Evolutionary conservation across 2,113 vertebrate genomes (phyloP).

Genomic region (Ciconia boyciana): DNA sequence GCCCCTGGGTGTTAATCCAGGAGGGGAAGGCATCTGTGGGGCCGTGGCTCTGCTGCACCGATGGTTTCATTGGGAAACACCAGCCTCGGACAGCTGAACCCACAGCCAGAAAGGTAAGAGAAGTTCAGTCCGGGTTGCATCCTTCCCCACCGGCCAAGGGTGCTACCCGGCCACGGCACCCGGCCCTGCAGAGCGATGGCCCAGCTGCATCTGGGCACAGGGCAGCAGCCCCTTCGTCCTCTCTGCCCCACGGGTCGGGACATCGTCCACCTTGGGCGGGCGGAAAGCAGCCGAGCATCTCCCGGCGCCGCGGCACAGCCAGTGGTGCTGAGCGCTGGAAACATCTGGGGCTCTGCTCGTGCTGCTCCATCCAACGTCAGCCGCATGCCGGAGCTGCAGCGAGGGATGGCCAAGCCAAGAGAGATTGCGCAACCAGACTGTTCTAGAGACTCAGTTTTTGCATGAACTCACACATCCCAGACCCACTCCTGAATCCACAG

Average conservation of each 20-base stretch:
- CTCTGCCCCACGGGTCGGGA: rapidly evolving
- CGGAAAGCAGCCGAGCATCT: neutral
- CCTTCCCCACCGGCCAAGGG: neutral
- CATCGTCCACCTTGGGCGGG: rapidly evolving
- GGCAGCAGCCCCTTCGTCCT: neutral
- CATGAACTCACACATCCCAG: neutral
- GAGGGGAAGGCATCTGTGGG: neutral
- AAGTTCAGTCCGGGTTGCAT: neutral
- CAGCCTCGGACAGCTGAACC: neutral
- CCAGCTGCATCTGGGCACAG: neutral
- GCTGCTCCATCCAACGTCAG: neutral
- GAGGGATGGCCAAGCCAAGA: neutral
- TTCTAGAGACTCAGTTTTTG: neutral
- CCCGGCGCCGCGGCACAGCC: rapidly evolving
- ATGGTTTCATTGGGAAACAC: neutral
- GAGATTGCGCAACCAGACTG: neutral
- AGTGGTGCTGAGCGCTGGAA: neutral
- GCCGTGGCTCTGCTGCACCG: neutral
- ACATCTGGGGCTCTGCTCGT: neutral
- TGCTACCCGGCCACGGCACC: too few relatives aligned
- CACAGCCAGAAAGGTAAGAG: neutral
- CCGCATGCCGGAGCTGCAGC: neutral
- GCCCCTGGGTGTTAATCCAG: neutral
- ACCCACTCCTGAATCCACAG: neutral
- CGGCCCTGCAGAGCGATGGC: neutral